Evolutionary conservation across 2,888 invertebrate species (phyloP).

Genomic region (Baccha elongata): DNA sequence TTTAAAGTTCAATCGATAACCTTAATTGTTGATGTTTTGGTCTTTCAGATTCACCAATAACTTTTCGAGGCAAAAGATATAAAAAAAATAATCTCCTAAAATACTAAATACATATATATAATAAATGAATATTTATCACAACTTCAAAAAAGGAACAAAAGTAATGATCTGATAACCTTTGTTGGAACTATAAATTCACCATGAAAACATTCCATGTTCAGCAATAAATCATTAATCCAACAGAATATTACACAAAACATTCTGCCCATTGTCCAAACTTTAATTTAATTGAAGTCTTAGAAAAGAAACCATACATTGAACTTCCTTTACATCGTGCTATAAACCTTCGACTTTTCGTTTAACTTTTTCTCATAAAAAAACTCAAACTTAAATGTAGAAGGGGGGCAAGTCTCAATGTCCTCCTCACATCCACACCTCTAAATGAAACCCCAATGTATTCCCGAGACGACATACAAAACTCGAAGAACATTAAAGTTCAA

Average conservation of each 20-base stretch:
- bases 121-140: too few relatives aligned
- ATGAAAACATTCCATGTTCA: not conserved
- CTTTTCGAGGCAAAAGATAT: too few relatives aligned
- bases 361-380: constrained; percentile 24
- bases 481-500: constrained; percentile 34
- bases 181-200: not conserved
- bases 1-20: too few relatives aligned
- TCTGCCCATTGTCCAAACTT: not conserved
- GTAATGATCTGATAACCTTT: too few relatives aligned
- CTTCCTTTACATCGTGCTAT: not conserved
- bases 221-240: constrained; percentile 24
- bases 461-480: constrained; percentile 26
- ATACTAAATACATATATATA: too few relatives aligned
- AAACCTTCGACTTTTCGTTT: constrained; percentile 1
- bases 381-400: constrained; percentile 7
- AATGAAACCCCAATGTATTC: constrained; percentile 3
- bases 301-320: constrained; percentile 21
- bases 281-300: constrained; percentile 23
- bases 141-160: too few relatives aligned
- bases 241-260: constrained; percentile 1
- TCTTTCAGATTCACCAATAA: too few relatives aligned
- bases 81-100: too few relatives aligned
- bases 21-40: too few relatives aligned
- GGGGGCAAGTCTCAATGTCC: not conserved
- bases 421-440: constrained; percentile 13